Evolutionary conservation across 2,888 invertebrate species (phyloP), one percentile per base, ranked within the genome.

Genomic region (Ophion ventricosus): DNA sequence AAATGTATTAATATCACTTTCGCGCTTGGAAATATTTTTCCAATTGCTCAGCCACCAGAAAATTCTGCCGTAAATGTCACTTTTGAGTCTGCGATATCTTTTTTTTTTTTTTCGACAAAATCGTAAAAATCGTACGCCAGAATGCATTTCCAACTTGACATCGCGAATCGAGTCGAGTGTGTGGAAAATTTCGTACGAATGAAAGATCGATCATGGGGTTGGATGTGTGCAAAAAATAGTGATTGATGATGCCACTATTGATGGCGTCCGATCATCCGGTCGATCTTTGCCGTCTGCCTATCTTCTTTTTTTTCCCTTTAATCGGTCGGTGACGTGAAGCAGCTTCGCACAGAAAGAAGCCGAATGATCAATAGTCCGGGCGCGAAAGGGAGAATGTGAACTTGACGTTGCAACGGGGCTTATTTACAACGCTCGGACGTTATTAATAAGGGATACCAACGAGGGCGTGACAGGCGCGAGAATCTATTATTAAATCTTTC

Each of bases 401-500:
- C 70, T 74, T 56, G 73, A 70, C 63, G 76, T 61, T 63, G 74
- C 69, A 75, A 70, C 74, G 49, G 70, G 57, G 64, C 59, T 80
- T 72, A 67, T 80, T 81, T 74, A 79, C 78, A 81, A 81, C 70
- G 56, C 61, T 66, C 26, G 20, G 25, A 66, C 66, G 75, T 56
- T 82, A 84, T 84, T 82, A 75, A 84, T 82, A 82, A 81, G 72
- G 54, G 35, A 26, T 35, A 70, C 35, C 56, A 74, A 66, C 70
- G 35, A 54, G 59, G 63, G 61, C 56, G 29, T n/a, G 61, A 26
- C 35, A 35, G 63, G 23, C 70, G 59, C 70, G 69, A 64, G 54
- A 25, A 54, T 29, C 82, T 82, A 82, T 81, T 82, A 79, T 79
- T 84, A 82, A 70, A 75, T 76, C 40, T 40, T 84, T 76, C 79